Percentiles rank a stretch among this genome's conserved stretches.
Evolutionary conservation across 1,140 invertebrate species (phyloP).

Genomic region (Aethina tumida): DNA sequence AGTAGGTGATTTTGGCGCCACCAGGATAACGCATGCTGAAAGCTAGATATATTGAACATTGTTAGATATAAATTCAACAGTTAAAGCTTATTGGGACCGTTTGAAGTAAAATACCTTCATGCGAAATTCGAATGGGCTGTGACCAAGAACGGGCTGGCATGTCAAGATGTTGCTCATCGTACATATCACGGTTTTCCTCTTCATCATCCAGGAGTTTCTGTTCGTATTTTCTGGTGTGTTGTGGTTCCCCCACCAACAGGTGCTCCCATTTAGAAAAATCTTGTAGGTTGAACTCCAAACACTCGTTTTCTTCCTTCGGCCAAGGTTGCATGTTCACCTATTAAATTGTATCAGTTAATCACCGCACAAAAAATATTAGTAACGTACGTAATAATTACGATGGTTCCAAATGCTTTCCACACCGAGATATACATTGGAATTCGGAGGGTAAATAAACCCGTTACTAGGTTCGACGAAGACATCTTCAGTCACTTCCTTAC

Average conservation of each 20-base stretch:
- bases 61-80: no score
- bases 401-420: constrained; percentile 83
- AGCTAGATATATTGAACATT: constrained; percentile 42
- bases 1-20: constrained; percentile 58
- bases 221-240: constrained; percentile 34
- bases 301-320: constrained; percentile 34
- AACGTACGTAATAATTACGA: constrained; percentile 69
- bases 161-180: constrained; percentile 64
- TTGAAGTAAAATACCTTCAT: constrained; percentile 45
- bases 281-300: constrained; percentile 47
- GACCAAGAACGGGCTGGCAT: constrained; percentile 76
- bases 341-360: constrained; percentile 1
- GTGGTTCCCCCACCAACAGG: constrained; percentile 55
- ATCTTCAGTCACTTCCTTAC: constrained; percentile 46
- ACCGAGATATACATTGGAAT: constrained; percentile 56
- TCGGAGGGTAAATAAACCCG: constrained; percentile 49
- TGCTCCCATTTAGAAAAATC: constrained; percentile 57
- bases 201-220: constrained; percentile 38
- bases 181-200: constrained; percentile 37
- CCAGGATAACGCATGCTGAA: constrained; percentile 64
- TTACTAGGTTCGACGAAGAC: constrained; percentile 79
- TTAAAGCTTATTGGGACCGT: no score
- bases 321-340: constrained; percentile 55
- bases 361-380: constrained; percentile 1
- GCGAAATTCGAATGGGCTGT: constrained; percentile 53